Percentiles rank a stretch among this genome's conserved stretches.
These are phyloP conservation scores for Teleogryllus oceanicus DNA, from an alignment of 2,888 invertebrate genomes.

Conservation along the genomic window DNA sequence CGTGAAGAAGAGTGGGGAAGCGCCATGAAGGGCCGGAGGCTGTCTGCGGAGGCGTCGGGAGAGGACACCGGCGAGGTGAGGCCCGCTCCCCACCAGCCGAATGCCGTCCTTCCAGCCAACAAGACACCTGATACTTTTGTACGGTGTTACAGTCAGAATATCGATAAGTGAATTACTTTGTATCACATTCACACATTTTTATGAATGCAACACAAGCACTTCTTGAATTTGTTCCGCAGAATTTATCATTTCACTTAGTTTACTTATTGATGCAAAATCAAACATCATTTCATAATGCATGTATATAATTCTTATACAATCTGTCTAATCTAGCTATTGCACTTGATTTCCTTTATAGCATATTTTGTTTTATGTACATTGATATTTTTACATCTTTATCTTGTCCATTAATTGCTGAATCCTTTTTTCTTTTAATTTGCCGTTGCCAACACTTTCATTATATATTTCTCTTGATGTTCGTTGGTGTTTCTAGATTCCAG, in stretches of 20 bases:
- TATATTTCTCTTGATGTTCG: conserved; percentile 19
- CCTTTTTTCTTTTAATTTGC: background rate
- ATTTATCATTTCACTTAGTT: background rate
- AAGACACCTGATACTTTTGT: background rate
- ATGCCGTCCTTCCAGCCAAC: no score
- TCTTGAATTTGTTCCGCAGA: background rate
- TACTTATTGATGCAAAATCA: background rate
- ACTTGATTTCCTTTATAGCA: background rate
- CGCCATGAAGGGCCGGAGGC: conserved; percentile 34
- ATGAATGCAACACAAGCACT: conserved; percentile 1
- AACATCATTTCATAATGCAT: conserved; percentile 1
- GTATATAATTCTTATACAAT: background rate
- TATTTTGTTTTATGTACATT: background rate
- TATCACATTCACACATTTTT: background rate
- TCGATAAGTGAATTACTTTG: background rate
- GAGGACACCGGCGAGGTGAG: conserved; percentile 54
- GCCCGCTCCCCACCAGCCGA: conserved; percentile 25
- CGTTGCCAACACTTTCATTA: conserved; percentile 12
- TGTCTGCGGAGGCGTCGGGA: conserved; percentile 49
- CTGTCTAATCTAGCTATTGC: conserved; percentile 6
- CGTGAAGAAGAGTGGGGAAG: conserved; percentile 26
- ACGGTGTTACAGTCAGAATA: conserved; percentile 8
- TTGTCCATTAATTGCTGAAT: background rate
- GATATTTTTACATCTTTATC: background rate
- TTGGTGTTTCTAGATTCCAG: conserved; percentile 35